phyloP scores from a whole-genome alignment of 2,797 vertebrate species.

The Myripristis murdjan region DNA sequence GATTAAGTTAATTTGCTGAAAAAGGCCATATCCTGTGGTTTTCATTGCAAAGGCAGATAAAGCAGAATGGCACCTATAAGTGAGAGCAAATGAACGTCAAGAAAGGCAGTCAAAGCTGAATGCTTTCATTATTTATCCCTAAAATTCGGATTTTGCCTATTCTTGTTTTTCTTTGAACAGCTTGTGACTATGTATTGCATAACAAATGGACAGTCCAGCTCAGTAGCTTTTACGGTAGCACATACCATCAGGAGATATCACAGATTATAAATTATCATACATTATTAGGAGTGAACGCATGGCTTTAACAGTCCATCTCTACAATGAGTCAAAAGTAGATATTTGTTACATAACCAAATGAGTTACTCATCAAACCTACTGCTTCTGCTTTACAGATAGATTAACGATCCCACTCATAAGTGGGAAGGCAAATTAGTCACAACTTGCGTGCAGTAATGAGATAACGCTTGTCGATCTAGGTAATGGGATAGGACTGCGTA shows the following conservation, averaged over 20 bases:
- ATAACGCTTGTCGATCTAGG: slow-evolving; percentile 7
- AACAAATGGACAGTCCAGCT: no score
- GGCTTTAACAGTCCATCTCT: neutral
- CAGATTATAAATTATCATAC: neutral
- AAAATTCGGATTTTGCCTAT: slow-evolving; percentile 6
- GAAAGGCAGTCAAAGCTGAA: neutral
- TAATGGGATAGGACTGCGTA: neutral
- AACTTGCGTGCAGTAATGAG: slow-evolving; percentile 1
- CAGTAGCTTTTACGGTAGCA: neutral
- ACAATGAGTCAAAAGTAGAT: slow-evolving; percentile 5
- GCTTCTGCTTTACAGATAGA: slow-evolving; percentile 14
- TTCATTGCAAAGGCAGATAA: neutral
- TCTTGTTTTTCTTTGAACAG: neutral
- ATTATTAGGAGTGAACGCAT: neutral
- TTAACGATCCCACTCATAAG: neutral
- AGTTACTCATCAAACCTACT: slow-evolving; percentile 12
- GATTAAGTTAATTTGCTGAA: neutral
- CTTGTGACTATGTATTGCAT: no score
- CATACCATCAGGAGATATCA: neutral
- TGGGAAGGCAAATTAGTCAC: slow-evolving; percentile 25
- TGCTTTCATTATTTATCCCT: neutral
- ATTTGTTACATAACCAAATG: slow-evolving; percentile 27
- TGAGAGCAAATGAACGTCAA: neutral
- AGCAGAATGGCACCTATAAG: no score
- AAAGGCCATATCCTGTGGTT: neutral